A percentile compares a stretch with the other conserved stretches of the same genome.
These are phyloP conservation scores for Agrotis clavis DNA, from an alignment of 2,888 invertebrate species.

Conservation along the genomic window DNA sequence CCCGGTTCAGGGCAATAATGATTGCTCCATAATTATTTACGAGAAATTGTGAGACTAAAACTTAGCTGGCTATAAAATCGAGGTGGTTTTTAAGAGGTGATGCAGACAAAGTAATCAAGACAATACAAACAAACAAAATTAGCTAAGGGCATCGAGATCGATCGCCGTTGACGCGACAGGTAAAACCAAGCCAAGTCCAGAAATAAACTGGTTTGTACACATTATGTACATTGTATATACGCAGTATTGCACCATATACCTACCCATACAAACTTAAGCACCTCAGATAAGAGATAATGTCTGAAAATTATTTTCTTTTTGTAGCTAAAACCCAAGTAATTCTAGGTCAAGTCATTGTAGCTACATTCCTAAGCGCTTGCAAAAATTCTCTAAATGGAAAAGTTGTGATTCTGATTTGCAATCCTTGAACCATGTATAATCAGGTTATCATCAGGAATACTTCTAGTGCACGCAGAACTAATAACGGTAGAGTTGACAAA, in stretches of 20 bases:
- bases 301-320: neutral
- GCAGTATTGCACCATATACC: neutral
- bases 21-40: too few species aligned
- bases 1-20: neutral
- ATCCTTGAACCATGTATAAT: too few species aligned
- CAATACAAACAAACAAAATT: constrained; percentile 19
- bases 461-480: neutral
- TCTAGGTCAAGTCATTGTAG: neutral
- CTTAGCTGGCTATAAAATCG: too few species aligned
- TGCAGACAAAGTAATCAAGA: constrained; percentile 2
- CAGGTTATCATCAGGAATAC: neutral
- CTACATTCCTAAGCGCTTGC: neutral
- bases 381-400: too few species aligned
- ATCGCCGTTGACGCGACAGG: constrained; percentile 19
- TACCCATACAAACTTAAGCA: neutral
- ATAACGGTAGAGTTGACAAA: constrained; percentile 1
- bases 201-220: constrained; percentile 37
- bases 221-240: neutral
- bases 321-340: neutral
- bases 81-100: too few species aligned
- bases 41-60: too few species aligned
- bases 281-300: neutral
- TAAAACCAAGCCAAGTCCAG: constrained; percentile 48
- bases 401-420: too few species aligned
- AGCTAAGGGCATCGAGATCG: neutral